Base-by-base conservation (phyloP, 2,113 vertebrate genomes). In the Chlamydotis undulata region DNA sequence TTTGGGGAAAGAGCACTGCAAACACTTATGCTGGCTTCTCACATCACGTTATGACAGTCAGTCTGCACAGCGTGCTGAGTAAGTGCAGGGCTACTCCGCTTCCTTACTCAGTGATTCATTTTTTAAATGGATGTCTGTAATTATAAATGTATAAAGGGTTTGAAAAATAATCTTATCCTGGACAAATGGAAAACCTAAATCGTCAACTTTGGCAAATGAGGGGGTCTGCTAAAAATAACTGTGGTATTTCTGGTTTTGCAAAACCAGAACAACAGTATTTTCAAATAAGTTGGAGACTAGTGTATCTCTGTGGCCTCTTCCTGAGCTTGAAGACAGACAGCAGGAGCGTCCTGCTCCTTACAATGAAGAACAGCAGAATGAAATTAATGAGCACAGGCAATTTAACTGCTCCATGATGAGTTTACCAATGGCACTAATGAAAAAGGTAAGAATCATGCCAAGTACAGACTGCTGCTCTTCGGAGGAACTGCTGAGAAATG, bases 181-280 rank as follows among this genome's bases (percentile, higher is more conserved):
- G 39, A n/a, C 45, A 91, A 93, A 93, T 49, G 67, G 81, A 95
- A 94, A 96, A 91, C 57, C 74, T 84, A 91, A 96, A 91, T 79
- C 81, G 83, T 91, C 81, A 75, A 31, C n/a, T 65, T 79, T 17
- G 57, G 61, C 77, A 85, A 94, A 87, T 68, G 33, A 94, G 28
- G 45, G 43, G 49, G 71, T 95, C 80, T 75, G 59, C 77, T 95
- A 89, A 95, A 96, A 95, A 94, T 93, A 96, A 64, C n/a, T 47
- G 39, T 43, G 60, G 64, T 53, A 69, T 63, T 93, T 91, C 69
- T 84, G 47, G 49, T 91, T 95, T 93, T 89, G 65, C 52, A 67
- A 78, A 95, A n/a, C n/a, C n/a, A n/a, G n/a, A n/a, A n/a, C n/a
- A n/a, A n/a, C 7, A 71, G 52, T 68, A 35, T 84, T 94, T 96